A percentile compares a stretch with the other conserved stretches of the same genome.
phyloP scores from a whole-genome alignment of 2,888 invertebrate species.

The Orthosia cruda region DNA sequence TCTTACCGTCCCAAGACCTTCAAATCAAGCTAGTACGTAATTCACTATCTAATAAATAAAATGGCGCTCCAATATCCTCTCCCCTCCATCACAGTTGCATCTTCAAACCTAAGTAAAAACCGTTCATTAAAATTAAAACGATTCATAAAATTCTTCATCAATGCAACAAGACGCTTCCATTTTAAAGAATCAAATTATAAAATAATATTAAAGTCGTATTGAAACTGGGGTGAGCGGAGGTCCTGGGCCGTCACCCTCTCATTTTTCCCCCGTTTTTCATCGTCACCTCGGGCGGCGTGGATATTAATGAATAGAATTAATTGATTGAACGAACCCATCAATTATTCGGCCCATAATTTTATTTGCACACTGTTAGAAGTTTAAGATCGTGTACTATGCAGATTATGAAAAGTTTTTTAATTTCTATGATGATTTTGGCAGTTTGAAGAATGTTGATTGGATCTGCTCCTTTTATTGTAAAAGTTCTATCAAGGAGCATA shows the following conservation, averaged over 20 bases:
- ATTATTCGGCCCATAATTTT: conserved; percentile 77
- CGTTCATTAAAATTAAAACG: conserved; percentile 16
- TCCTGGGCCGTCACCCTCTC: conserved; percentile 32
- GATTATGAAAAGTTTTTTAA: conserved; percentile 68
- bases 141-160: conserved; percentile 21
- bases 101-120: conserved; percentile 6
- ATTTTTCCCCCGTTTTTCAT: conserved; percentile 62
- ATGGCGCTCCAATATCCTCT: not conserved
- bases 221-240: too few species aligned
- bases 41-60: not conserved
- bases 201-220: too few species aligned
- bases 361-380: conserved; percentile 71
- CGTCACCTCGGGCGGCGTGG: conserved; percentile 71
- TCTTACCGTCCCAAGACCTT: not conserved
- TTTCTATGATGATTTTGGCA: conserved; percentile 58
- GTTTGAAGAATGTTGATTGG: conserved; percentile 43
- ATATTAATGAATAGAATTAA: conserved; percentile 78
- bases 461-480: conserved; percentile 26
- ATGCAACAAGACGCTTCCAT: conserved; percentile 21
- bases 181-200: too few species aligned
- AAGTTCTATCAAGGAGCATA: conserved; percentile 2
- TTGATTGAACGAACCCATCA: conserved; percentile 78
- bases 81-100: not conserved
- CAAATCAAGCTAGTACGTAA: not conserved
- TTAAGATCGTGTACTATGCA: conserved; percentile 66